phyloP scores from a whole-genome alignment of 1,140 invertebrate species.

The Camponotus floridanus region DNA sequence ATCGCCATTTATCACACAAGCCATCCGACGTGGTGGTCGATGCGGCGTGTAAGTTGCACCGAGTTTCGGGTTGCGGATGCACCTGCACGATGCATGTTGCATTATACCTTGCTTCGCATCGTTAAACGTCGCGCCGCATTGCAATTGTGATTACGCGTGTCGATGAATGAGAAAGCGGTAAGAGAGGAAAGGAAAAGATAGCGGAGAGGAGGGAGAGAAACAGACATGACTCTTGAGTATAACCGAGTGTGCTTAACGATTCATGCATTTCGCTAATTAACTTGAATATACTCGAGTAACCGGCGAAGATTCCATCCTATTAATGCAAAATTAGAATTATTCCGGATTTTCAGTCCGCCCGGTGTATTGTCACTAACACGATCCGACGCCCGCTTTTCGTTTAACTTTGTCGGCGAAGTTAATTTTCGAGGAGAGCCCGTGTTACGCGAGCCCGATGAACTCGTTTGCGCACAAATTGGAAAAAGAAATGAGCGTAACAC shows the following conservation, averaged over 20 bases:
- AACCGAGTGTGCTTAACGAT: constrained; percentile 20
- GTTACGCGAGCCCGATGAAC: constrained; percentile 29
- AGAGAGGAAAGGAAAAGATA: too few species aligned
- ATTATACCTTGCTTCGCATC: constrained; percentile 59
- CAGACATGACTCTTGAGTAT: too few species aligned
- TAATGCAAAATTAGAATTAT: constrained; percentile 46
- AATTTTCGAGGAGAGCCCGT: constrained; percentile 42
- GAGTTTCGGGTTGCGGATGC: constrained; percentile 66
- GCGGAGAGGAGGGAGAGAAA: too few species aligned
- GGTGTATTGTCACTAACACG: not conserved
- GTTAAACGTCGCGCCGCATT: constrained; percentile 64
- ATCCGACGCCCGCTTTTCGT: constrained; percentile 7
- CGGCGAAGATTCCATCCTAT: not conserved
- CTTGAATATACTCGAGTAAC: not conserved
- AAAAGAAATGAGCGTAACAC: constrained; percentile 49
- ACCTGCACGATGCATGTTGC: constrained; percentile 47
- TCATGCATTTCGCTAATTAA: constrained; percentile 30
- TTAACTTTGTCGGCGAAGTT: constrained; percentile 16
- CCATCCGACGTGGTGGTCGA: not conserved
- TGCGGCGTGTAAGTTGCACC: constrained; percentile 59
- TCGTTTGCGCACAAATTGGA: constrained; percentile 44
- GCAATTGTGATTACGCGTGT: constrained; percentile 65
- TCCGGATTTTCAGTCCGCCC: not conserved
- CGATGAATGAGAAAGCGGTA: not conserved
- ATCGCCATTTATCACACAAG: constrained; percentile 69